Evolutionary conservation across 2,888 invertebrate species (phyloP), one percentile per base, ranked within the genome.

Genomic region (Morpho achilles): DNA sequence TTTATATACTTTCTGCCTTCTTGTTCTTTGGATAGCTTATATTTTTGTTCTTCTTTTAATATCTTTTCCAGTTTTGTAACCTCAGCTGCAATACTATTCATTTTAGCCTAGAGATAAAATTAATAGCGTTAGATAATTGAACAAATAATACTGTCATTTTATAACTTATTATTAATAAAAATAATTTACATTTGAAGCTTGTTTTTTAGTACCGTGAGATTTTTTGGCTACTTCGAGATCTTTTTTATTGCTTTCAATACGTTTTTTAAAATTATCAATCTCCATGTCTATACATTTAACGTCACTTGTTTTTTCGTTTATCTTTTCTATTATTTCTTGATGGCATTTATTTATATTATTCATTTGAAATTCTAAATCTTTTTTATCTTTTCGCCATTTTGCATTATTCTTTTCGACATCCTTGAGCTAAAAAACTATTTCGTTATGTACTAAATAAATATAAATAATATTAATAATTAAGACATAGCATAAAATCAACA

Each of bases 361-460:
- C 48, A 82, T 41, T 74, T 87, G 73, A 7, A 70, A 67, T 63
- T 87, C 86, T 40, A 87, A 58, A 42, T 87, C 85, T 66, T 80
- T 83, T 54, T 78, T 82, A 56, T 76, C 81, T 65, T 79, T 82
- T 0, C 82, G 80, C 87, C 87, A 89, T 70, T 84, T 87, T 6
- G 59, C 64, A 41, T 68, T 66, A 63, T 77, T 84, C 16, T 56
- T 50, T 59, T 88, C 87, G 43, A 79, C 69, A 63, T 80, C 76
- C 63, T 73, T 77, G 7, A 85, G 61, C 88, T 89, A 54, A 42
- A 74, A 72, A 32, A 32, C 32, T 32, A 3, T 32, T 32, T 32
- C 32, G 32, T 32, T 32, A 32, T 32, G 32, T 32, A 32, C 32
- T 32, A 5, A 32, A 3, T 32, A 32, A 32, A 32, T 32, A 32